phyloP scores from a whole-genome alignment of 2,113 vertebrate genomes.

The Gadus chalcogrammus region DNA sequence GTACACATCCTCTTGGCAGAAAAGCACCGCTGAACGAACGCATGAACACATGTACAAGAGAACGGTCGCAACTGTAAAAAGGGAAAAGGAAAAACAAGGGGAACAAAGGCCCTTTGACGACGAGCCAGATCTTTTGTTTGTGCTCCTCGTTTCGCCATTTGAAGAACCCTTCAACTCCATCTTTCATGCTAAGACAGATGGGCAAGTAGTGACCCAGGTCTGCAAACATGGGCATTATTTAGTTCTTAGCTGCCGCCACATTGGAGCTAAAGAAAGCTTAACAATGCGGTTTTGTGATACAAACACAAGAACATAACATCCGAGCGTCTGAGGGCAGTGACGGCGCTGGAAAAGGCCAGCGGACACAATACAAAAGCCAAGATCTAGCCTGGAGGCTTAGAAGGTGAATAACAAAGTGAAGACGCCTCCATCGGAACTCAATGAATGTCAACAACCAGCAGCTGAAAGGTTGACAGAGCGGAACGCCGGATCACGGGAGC shows the following conservation, averaged over 20 bases:
- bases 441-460: slow-evolving; percentile 29
- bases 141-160: slow-evolving; percentile 29
- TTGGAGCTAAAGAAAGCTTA: no score
- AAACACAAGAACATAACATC: no score
- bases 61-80: slow-evolving; percentile 4
- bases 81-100: slow-evolving; percentile 22
- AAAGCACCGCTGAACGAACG: no score
- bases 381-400: slow-evolving; percentile 7
- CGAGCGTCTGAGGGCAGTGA: no score
- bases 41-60: slow-evolving; percentile 1
- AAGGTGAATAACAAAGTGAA: slow-evolving; percentile 12
- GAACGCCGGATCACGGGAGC: slow-evolving; percentile 6
- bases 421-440: slow-evolving; percentile 20
- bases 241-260: background rate
- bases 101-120: slow-evolving; percentile 44
- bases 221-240: slow-evolving; percentile 7
- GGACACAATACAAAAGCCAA: slow-evolving; percentile 11
- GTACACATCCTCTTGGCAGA: no score
- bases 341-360: no score
- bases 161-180: slow-evolving; percentile 7
- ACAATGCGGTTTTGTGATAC: no score
- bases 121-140: slow-evolving; percentile 15
- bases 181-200: slow-evolving; percentile 42
- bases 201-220: slow-evolving; percentile 17
- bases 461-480: slow-evolving; percentile 12